These are phyloP conservation scores for Danionella cerebrum DNA, from an alignment of 2,113 vertebrate genomes.

Conservation along the genomic window DNA sequence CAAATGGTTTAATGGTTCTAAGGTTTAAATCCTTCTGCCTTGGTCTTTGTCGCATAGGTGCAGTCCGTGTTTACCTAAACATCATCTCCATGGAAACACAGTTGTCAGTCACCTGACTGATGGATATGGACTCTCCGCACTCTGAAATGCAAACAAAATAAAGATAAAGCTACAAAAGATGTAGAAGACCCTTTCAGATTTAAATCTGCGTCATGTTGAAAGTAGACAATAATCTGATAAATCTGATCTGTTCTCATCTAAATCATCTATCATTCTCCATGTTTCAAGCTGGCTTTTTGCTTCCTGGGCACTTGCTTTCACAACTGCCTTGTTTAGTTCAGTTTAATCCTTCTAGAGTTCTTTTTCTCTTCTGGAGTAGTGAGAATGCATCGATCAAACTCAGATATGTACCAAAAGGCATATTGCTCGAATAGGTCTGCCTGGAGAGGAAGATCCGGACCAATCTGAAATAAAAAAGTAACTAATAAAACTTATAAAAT, in stretches of 20 bases:
- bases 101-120: constrained; percentile 25
- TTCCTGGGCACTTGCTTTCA: not conserved
- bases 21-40: not conserved
- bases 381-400: too few relatives aligned
- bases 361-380: too few relatives aligned
- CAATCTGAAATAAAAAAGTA: too few relatives aligned
- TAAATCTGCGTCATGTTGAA: not conserved
- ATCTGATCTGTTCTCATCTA: not conserved
- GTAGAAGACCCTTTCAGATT: not conserved
- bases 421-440: too few relatives aligned
- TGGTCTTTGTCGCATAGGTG: not conserved
- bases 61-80: constrained; percentile 34
- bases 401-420: too few relatives aligned
- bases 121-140: not conserved
- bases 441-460: too few relatives aligned
- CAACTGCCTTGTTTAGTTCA: too few relatives aligned
- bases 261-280: not conserved
- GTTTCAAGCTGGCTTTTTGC: not conserved
- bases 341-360: too few relatives aligned
- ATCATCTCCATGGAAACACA: constrained; percentile 27
- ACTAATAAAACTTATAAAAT: too few relatives aligned
- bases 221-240: not conserved
- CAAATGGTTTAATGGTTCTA: too few relatives aligned
- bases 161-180: not conserved
- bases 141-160: not conserved